Conservation (phyloP, 2,113 vertebrate species). For the Cinclus mexicanus region DNA sequence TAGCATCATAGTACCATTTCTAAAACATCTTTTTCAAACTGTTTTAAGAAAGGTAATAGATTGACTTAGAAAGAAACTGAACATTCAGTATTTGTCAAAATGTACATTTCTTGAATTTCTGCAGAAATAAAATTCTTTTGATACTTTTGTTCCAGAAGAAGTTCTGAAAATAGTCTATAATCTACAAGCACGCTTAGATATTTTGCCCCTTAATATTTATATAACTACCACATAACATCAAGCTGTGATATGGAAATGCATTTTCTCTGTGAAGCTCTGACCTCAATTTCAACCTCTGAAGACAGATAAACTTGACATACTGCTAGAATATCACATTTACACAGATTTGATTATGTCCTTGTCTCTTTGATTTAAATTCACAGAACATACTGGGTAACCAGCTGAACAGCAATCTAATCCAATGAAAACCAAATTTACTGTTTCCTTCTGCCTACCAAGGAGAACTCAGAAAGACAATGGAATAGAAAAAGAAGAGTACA, state of each 20-base stretch:
- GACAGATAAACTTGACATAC: neutral
- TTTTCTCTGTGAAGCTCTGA: conserved; percentile 5
- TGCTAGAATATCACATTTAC: conserved; percentile 9
- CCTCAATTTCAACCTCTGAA: conserved; percentile 8
- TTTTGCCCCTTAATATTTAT: neutral
- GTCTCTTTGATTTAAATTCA: conserved; percentile 8
- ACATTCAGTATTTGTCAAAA: neutral
- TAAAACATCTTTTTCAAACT: neutral
- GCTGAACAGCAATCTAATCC: neutral
- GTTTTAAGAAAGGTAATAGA: neutral
- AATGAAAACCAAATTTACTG: neutral
- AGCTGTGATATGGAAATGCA: neutral
- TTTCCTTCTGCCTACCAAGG: neutral
- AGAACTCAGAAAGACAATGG: neutral
- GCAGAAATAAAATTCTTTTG: neutral
- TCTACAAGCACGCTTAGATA: neutral
- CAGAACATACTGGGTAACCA: conserved; percentile 14
- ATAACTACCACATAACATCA: neutral
- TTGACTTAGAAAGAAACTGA: neutral
- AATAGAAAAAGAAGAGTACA: neutral
- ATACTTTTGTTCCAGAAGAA: neutral
- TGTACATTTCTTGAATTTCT: neutral
- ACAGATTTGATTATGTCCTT: neutral
- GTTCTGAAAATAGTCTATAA: neutral
- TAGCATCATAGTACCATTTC: neutral